Base-by-base conservation (phyloP, 2,113 vertebrate species). In the Ammodytes marinus region DNA sequence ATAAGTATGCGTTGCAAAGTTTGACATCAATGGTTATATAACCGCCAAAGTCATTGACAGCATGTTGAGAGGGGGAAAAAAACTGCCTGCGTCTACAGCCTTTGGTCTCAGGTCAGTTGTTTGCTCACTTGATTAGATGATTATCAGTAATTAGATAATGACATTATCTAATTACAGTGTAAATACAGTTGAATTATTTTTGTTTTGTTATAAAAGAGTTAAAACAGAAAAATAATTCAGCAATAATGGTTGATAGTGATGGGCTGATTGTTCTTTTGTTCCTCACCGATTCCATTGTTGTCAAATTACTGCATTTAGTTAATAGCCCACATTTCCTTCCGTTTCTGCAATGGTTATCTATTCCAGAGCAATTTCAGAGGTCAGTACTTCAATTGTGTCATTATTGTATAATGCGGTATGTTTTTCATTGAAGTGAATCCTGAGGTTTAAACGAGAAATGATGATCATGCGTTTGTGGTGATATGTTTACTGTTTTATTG, bases 11-110 rank as follows among this genome's bases (percentile, higher is more conserved):
- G 82, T 86, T 86, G 79, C 74, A 27, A 88, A 83, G 80, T 90
- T 84, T 88, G 84, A 92, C 89, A 90, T 85, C 86, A 78, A 78
- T 65, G 52, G 68, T 92, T 92, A 91, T 83, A 90, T 85, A 93
- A 91, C 74, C 55, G 49, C 66, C 63, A 53, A 79, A 74, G 81
- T 63, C 80, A 78, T 45, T 88, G 82, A 82, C 70, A 35, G 72
- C 45, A 69, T 82, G 78, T 81, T 81, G 14, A 46, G 40, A 49
- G 59, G 60, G 27, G n/a, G 8, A 55, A 77, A 75, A 27, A 27
- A 27, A 47, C 47, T 40, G 63, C 9, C 43, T 43, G 61, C 79
- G 61, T 79, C 69, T 68, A 80, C 70, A 83, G 81, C 64, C 69
- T 79, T 73, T 52, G n/a, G 53, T 82, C 79, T 74, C 70, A 70